Percentiles rank a stretch among this genome's conserved stretches.
phyloP scores from a whole-genome alignment of 2,113 vertebrate genomes.

The Pseudopipra pipra region DNA sequence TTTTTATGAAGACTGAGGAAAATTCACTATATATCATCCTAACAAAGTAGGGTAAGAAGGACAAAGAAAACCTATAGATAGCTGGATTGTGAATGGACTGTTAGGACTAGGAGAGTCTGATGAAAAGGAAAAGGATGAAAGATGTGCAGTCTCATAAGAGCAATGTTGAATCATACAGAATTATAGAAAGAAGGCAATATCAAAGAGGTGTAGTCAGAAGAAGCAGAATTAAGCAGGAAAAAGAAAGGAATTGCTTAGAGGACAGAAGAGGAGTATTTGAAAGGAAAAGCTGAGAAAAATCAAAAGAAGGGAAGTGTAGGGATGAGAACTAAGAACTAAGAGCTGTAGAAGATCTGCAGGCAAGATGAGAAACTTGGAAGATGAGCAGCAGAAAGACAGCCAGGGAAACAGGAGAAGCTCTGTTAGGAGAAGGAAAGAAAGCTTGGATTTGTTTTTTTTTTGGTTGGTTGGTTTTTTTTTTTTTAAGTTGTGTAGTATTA shows the following conservation, averaged over 20 bases:
- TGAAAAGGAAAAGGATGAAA: background rate
- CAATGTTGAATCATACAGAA: background rate
- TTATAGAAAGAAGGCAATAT: background rate
- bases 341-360: background rate
- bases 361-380: background rate
- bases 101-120: background rate
- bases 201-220: background rate
- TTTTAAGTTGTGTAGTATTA: background rate
- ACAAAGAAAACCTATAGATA: background rate
- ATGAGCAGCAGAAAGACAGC: background rate
- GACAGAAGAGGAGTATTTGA: background rate
- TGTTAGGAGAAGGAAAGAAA: background rate
- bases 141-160: background rate
- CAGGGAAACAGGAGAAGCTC: background rate
- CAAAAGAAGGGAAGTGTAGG: background rate
- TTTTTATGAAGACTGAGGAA: background rate
- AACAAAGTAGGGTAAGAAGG: background rate
- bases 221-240: background rate
- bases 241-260: background rate
- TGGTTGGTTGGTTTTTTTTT: background rate
- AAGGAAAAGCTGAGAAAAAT: background rate
- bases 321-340: background rate
- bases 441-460: background rate
- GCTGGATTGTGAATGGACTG: background rate
- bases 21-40: background rate